Evolutionary conservation across 2,797 vertebrate genomes (phyloP).

Genomic region (Dryobates pubescens): DNA sequence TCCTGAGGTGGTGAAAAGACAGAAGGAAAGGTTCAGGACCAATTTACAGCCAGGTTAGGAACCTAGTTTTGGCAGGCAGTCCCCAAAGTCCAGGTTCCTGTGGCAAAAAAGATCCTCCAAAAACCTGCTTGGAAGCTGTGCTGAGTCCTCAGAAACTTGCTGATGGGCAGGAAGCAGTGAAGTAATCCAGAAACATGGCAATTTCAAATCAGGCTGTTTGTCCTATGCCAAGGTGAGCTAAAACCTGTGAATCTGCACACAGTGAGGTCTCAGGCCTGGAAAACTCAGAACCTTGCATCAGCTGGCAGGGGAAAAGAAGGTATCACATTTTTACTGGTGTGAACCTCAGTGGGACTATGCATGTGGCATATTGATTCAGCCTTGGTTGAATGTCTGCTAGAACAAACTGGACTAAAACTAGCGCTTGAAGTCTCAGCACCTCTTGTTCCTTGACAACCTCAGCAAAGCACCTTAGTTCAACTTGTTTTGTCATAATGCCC

Average conservation of each 20-base stretch:
- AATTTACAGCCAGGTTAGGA: neutral
- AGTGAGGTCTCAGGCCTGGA: neutral
- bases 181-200: neutral
- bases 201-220: neutral
- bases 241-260: rapidly evolving
- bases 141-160: neutral
- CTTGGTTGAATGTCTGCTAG: neutral
- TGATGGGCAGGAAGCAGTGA: neutral
- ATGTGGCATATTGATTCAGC: neutral
- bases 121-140: neutral
- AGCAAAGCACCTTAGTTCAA: neutral
- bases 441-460: neutral
- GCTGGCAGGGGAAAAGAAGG: neutral
- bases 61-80: neutral
- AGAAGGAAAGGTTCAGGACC: neutral
- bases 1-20: neutral
- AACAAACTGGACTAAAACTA: neutral
- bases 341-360: neutral
- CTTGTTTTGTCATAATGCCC: rapidly evolving
- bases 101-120: neutral
- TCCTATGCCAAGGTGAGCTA: rapidly evolving
- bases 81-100: neutral
- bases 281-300: neutral
- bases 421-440: neutral
- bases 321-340: neutral